These are phyloP conservation scores for Papio anubis DNA, from an alignment of 2,113 vertebrate genomes.

Conservation along the genomic window DNA sequence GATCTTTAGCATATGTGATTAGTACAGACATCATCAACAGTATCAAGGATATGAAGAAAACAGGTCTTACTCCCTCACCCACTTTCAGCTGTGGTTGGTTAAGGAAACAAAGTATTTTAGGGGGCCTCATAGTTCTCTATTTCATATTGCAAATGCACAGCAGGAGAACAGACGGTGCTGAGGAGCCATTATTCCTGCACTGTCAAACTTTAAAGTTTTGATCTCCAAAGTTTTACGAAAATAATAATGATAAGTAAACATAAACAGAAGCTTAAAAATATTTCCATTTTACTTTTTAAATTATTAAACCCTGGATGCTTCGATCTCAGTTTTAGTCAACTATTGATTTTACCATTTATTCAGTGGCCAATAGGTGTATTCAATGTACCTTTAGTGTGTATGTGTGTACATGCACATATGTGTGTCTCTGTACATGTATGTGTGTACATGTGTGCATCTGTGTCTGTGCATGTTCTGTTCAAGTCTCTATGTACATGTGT, in stretches of 20 bases:
- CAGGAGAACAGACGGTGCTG: fast-evolving
- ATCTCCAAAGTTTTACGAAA: background rate
- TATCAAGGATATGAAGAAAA: fast-evolving
- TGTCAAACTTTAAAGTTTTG: background rate
- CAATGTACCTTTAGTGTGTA: fast-evolving
- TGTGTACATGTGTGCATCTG: fast-evolving
- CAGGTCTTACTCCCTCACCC: too few species aligned
- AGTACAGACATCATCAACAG: background rate
- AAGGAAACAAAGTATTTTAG: background rate
- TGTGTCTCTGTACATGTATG: background rate
- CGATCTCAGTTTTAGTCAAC: background rate
- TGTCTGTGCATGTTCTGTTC: background rate
- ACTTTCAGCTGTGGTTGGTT: fast-evolving
- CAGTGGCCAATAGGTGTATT: background rate
- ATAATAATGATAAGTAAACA: background rate
- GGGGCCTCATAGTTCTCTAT: fast-evolving
- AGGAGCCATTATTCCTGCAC: background rate
- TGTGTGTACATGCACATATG: too few species aligned
- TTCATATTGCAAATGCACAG: fast-evolving
- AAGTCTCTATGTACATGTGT: background rate
- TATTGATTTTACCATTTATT: background rate
- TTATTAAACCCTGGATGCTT: background rate
- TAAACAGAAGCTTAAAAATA: background rate
- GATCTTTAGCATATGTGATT: background rate
- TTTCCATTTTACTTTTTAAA: background rate